These are phyloP conservation scores for Eutrigla gurnardus DNA, from an alignment of 2,797 vertebrate species.

Conservation along the genomic window DNA sequence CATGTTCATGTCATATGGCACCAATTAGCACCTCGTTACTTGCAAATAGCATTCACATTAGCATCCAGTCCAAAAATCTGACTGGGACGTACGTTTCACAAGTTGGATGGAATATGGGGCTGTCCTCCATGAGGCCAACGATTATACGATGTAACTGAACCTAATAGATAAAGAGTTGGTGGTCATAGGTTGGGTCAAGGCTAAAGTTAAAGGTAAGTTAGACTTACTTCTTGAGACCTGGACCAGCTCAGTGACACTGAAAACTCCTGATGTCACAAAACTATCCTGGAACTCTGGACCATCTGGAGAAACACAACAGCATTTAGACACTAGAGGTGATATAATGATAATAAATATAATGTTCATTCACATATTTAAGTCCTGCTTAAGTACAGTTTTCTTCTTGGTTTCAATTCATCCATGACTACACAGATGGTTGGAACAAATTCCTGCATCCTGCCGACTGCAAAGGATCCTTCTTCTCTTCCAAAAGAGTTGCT, in stretches of 20 bases:
- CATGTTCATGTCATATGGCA: neutral
- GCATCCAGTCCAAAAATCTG: neutral
- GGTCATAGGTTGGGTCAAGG: neutral
- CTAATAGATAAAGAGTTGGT: neutral
- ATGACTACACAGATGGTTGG: too few relatives aligned
- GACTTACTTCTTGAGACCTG: slow-evolving; percentile 97
- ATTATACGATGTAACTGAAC: neutral
- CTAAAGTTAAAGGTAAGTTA: neutral
- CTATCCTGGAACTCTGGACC: slow-evolving; percentile 96
- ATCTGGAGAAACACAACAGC: slow-evolving; percentile 82
- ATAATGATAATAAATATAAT: neutral
- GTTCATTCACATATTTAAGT: neutral
- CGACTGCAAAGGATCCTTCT: neutral
- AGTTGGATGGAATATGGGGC: neutral
- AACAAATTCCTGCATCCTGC: too few relatives aligned
- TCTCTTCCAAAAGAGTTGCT: neutral
- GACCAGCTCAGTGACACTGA: slow-evolving; percentile 97
- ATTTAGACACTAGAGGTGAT: neutral
- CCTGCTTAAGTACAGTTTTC: too few relatives aligned
- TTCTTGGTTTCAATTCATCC: too few relatives aligned
- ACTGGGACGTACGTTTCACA: neutral
- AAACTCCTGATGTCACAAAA: slow-evolving; percentile 97
- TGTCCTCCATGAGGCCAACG: neutral
- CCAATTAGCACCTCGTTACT: neutral
- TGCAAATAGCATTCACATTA: neutral